phyloP scores from a whole-genome alignment of 2,113 vertebrate species.

The Sphaerodactylus townsendi region DNA sequence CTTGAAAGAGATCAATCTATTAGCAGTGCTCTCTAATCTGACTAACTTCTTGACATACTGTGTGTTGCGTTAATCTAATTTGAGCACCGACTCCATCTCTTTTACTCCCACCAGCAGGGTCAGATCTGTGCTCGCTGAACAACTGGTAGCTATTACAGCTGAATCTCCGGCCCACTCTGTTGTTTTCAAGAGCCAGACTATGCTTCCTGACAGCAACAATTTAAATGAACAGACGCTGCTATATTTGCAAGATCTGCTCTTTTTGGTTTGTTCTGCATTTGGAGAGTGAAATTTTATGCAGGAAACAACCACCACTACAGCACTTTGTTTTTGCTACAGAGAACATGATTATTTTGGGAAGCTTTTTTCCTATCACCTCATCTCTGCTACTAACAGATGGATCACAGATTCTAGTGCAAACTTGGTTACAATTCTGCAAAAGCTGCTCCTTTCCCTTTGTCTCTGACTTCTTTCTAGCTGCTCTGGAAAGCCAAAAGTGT shows the following conservation, averaged over 20 bases:
- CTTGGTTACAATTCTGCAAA: not conserved
- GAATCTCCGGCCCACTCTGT: not conserved
- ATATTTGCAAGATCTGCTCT: slow-evolving; percentile 9
- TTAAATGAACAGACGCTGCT: not conserved
- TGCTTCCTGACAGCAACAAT: not conserved
- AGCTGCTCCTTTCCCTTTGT: not conserved
- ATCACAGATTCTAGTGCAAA: not conserved
- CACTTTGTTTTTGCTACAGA: not conserved
- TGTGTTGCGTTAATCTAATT: rapidly evolving
- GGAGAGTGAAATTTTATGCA: not conserved
- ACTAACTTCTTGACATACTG: not conserved
- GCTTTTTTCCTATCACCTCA: not conserved
- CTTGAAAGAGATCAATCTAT: slow-evolving; percentile 50
- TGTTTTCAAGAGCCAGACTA: slow-evolving; percentile 28
- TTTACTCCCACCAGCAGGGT: not conserved
- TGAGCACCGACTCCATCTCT: slow-evolving; percentile 36
- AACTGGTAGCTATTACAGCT: slow-evolving; percentile 26
- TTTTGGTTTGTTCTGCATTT: not conserved
- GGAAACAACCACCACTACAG: slow-evolving; percentile 7
- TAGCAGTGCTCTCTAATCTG: slow-evolving; percentile 27
- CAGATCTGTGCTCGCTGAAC: slow-evolving; percentile 39
- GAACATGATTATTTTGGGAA: not conserved
- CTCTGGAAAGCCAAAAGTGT: not conserved
- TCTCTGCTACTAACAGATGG: not conserved
- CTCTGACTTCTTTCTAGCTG: not conserved